Percentiles rank a stretch among this genome's conserved stretches.
These are phyloP conservation scores for Atrina japonica DNA, from an alignment of 2,888 invertebrate genomes.

Conservation along the genomic window DNA sequence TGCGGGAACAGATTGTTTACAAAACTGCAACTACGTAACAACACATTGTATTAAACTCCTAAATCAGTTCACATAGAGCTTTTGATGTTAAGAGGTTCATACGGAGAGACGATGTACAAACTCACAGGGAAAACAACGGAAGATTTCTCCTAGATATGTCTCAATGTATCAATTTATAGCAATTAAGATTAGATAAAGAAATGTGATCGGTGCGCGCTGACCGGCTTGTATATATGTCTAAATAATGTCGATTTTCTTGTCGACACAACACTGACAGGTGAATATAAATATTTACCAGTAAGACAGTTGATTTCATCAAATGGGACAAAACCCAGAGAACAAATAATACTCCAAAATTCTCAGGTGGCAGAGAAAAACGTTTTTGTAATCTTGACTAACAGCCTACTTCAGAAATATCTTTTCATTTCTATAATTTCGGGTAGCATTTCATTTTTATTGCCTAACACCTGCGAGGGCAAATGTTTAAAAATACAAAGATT, in stretches of 20 bases:
- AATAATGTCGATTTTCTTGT: no score
- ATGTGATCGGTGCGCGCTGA: conserved; percentile 8
- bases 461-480: conserved; percentile 37
- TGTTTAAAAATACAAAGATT: conserved; percentile 28
- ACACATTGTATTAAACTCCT: conserved; percentile 19
- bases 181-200: conserved; percentile 35
- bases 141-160: conserved; percentile 16
- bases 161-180: conserved; percentile 29
- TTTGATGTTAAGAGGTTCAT: conserved; percentile 25
- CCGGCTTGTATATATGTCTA: not conserved
- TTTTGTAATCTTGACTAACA: conserved; percentile 3
- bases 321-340: no score
- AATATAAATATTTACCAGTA: no score
- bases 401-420: conserved; percentile 12
- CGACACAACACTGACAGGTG: no score
- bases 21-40: conserved; percentile 23
- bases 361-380: no score
- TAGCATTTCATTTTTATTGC: conserved; percentile 13
- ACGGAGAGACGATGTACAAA: no score
- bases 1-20: conserved; percentile 28
- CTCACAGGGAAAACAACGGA: conserved; percentile 34
- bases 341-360: no score
- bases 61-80: conserved; percentile 28
- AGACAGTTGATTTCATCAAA: no score
- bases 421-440: no score